phyloP scores from a whole-genome alignment of 1,140 invertebrate species.

The Wasmannia auropunctata region DNA sequence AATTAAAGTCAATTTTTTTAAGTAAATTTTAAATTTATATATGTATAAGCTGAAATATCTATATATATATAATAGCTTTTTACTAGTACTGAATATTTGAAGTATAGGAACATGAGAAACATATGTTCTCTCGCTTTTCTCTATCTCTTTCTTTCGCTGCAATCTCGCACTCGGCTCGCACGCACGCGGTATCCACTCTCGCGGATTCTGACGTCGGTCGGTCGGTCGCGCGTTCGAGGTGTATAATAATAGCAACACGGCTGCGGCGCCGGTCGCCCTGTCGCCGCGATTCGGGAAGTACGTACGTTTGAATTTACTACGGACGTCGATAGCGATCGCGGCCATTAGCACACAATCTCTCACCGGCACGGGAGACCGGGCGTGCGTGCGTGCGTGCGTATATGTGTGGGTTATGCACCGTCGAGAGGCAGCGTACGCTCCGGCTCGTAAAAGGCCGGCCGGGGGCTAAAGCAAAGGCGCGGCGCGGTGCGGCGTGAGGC shows the following conservation, averaged over 20 bases:
- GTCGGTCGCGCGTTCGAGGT: neutral
- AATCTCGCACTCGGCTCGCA: neutral
- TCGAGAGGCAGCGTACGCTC: constrained; percentile 27
- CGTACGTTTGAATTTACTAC: constrained; percentile 64
- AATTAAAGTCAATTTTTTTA: neutral
- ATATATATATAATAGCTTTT: neutral
- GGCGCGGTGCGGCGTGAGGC: constrained; percentile 28
- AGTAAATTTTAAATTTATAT: too few species aligned
- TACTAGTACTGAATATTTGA: neutral
- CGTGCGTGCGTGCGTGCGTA: too few species aligned
- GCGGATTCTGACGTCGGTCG: constrained; percentile 9
- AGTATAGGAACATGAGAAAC: neutral
- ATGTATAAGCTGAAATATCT: too few species aligned
- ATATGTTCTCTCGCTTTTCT: neutral
- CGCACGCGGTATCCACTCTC: neutral
- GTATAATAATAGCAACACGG: constrained; percentile 66
- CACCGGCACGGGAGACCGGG: neutral
- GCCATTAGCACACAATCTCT: constrained; percentile 72
- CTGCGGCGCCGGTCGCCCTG: neutral
- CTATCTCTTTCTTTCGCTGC: neutral
- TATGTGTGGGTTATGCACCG: neutral
- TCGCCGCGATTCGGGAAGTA: constrained; percentile 52
- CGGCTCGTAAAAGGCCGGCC: constrained; percentile 70
- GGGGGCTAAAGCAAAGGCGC: constrained; percentile 63
- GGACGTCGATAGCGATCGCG: constrained; percentile 67